A percentile compares a stretch with the other conserved stretches of the same genome.
Evolutionary conservation across 1,140 invertebrate genomes (phyloP).

Genomic region (Adoxophyes honmai): DNA sequence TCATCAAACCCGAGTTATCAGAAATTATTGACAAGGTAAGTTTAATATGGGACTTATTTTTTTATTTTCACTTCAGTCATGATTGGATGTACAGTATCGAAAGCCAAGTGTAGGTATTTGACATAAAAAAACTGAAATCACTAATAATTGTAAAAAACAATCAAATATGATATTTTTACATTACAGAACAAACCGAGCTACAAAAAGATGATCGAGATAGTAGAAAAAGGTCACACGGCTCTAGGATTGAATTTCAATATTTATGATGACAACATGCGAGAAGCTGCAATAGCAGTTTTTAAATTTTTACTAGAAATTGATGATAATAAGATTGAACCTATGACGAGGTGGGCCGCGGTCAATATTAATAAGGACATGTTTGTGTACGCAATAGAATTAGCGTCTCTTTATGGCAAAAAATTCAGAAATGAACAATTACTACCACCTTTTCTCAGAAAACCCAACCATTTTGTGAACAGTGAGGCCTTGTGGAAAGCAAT

Average conservation of each 20-base stretch:
- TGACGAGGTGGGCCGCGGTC: slow-evolving; percentile 38
- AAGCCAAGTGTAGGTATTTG: no score
- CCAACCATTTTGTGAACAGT: slow-evolving; percentile 57
- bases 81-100: no score
- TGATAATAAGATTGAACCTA: slow-evolving; percentile 21
- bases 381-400: slow-evolving; percentile 42
- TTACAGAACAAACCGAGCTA: not conserved
- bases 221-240: slow-evolving; percentile 43
- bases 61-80: no score
- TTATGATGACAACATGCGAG: slow-evolving; percentile 57
- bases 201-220: not conserved
- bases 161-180: no score
- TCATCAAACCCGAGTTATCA: slow-evolving; percentile 25
- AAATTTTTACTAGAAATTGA: slow-evolving; percentile 37
- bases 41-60: not conserved
- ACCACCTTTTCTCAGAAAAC: slow-evolving; percentile 54
- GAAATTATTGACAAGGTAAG: slow-evolving; percentile 38
- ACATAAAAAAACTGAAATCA: no score
- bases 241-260: slow-evolving; percentile 60
- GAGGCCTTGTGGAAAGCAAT: slow-evolving; percentile 56
- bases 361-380: slow-evolving; percentile 53
- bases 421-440: slow-evolving; percentile 23
- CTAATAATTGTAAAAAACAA: no score
- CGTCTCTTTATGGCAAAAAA: slow-evolving; percentile 31
- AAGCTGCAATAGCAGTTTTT: slow-evolving; percentile 51